Conservation (phyloP, 2,888 invertebrate species). For the Drosophila cyrtoloma region DNA sequence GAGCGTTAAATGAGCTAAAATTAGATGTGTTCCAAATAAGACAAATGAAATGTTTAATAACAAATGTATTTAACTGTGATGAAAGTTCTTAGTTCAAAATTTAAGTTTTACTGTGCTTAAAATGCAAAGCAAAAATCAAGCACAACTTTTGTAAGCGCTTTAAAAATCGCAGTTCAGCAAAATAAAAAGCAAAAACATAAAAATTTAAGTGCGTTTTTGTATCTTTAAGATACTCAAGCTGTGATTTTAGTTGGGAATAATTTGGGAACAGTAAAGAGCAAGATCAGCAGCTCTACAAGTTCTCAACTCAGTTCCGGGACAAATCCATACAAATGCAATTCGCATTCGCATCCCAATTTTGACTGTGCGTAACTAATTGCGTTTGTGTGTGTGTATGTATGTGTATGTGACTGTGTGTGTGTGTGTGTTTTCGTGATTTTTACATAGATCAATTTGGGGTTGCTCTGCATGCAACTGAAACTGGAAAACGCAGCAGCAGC, state of each 20-base stretch:
- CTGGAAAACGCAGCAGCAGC: constrained; percentile 42
- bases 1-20: background rate
- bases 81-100: background rate
- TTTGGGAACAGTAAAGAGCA: background rate
- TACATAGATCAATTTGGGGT: constrained; percentile 46
- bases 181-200: background rate
- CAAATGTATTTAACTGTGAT: background rate
- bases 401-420: constrained; percentile 12
- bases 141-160: constrained; percentile 1
- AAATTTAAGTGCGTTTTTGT: constrained; percentile 9
- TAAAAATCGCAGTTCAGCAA: background rate
- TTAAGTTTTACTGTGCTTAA: background rate
- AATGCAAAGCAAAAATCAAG: background rate
- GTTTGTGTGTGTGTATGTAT: constrained; percentile 3
- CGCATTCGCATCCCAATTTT: constrained; percentile 25
- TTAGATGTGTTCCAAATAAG: background rate
- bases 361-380: constrained; percentile 14
- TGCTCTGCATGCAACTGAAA: constrained; percentile 52
- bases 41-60: background rate
- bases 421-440: constrained; percentile 18
- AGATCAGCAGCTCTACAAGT: constrained; percentile 21
- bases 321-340: constrained; percentile 48
- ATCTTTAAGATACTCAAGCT: constrained; percentile 34
- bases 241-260: background rate
- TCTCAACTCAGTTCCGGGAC: constrained; percentile 38